Evolutionary conservation across 2,797 vertebrate species (phyloP), one percentile per base, ranked within the genome.

Genomic region (Cirrhinus molitorella): DNA sequence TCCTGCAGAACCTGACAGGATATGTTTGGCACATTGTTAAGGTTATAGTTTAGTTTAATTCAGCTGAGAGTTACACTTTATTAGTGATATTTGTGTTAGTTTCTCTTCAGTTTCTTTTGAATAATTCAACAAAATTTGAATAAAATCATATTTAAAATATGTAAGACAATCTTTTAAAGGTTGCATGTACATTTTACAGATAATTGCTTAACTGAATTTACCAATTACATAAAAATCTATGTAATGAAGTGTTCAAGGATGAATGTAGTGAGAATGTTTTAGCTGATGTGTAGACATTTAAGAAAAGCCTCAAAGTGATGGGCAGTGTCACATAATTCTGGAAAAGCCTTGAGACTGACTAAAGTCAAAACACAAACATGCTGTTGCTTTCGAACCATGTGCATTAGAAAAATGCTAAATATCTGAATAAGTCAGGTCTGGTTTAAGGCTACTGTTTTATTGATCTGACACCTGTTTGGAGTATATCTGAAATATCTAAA

Each of bases 361-460:
- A 11, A 47, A 73, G 25, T 16, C 25, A 31, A 78, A 79, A 80
- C 70, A 84, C 66, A 63, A 8, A 28, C 23, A 19, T 47, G 19
- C 23, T 51, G 59, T 23, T 47, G n/a, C 68, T 53, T 53, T 53
- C 28, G n/a, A 47, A 40, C 37, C 51, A 28, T 53, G 68, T 70
- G 51, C 68, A 21, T 51, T 31, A 19, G 21, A 11, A 16, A 6
- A 28, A 28, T 71, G 8, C 6, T 17, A 63, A 63, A 63, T 31
- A 61, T 61, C 28, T 16, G 16, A 61, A 28, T 1, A 28, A 28
- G 16, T 37, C 9, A 57, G 6, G 3, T 31, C 53, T 65, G 53
- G 12, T 10, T 16, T 19, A n/a, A 53, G 16, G 37, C n/a, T 19
- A n/a, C 12, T 4, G n/a, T 75, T 34, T 13, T 47, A 31, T 17